Evolutionary conservation across 2,797 vertebrate species (phyloP), one percentile per base, ranked within the genome.

Genomic region (Poeciliopsis turneri): DNA sequence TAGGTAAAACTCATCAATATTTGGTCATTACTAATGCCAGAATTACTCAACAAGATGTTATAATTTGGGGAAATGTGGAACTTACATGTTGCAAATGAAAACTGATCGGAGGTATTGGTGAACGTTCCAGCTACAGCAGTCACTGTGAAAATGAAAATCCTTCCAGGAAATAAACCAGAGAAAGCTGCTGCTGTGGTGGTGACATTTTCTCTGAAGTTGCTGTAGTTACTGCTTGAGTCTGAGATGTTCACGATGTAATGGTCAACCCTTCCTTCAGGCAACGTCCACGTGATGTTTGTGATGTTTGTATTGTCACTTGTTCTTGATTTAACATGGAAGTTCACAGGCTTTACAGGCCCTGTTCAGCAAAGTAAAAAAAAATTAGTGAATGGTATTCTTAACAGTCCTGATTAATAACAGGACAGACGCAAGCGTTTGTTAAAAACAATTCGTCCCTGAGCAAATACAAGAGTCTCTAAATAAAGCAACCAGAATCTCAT

Each of bases 41-140:
- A 43, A 43, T 45, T 70, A 70, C 23, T 70, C 39, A 45, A 70
- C 5, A n/a, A 45, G 39, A 45, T 45, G 39, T 69, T 12, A 43
- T 16, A 43, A 45, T 45, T 39, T 70, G 12, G 33, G 11, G 12
- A 70, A 43, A 70, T 64, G 15, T 33, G 59, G 11, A 79, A 88
- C 94, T 91, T 83, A 95, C 94, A 8, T 3, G 93, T 95, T 72
- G 93, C 94, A 70, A 77, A 23, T 41, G 28, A 45, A 33, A 25
- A 1, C 12, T 6, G 1, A 5, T 80, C 47, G 47, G 94, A 93
- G 0, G 4, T 57, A 57, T 11, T 72, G 0, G 0, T 20, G 70
- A 89, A 78, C 23, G 0, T 0, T 85, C 92, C 94, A 76, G 87
- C 92, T 0, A 89, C 53, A 59, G 94, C 68, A 0, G 86, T 91